Evolutionary conservation across 2,888 invertebrate genomes (phyloP).

Genomic region (Cacoxenus indagator): DNA sequence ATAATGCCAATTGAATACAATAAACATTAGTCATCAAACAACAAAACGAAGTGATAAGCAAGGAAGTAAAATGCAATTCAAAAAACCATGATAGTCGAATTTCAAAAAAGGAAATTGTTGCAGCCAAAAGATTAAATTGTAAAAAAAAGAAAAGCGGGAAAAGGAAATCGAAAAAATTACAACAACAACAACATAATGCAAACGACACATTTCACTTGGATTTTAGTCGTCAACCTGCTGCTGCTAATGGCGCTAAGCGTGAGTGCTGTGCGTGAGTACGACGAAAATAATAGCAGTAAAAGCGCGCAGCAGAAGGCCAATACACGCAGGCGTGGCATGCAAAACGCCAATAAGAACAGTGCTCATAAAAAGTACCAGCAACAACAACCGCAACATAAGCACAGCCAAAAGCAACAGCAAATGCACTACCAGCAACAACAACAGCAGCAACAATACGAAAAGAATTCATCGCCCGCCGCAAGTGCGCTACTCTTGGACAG

Average conservation of each 20-base stretch:
- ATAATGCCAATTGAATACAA: neutral
- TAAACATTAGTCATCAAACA: neutral
- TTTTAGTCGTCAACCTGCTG: conserved; percentile 31
- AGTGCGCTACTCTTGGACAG: conserved; percentile 21
- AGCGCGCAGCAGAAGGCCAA: conserved; percentile 9
- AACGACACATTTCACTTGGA: conserved; percentile 33
- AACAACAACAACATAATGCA: conserved; percentile 3
- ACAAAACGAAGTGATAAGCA: neutral
- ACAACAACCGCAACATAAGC: too few species aligned
- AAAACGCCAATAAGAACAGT: conserved; percentile 30
- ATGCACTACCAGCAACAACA: conserved; percentile 25
- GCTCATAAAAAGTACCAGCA: conserved; percentile 4
- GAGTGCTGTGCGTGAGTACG: conserved; percentile 33
- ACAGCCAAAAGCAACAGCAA: conserved; percentile 2
- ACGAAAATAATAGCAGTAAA: conserved; percentile 33
- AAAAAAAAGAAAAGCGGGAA: neutral
- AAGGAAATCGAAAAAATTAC: conserved; percentile 7
- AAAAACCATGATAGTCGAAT: conserved; percentile 2
- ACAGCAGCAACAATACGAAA: neutral
- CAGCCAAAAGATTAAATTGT: too few species aligned
- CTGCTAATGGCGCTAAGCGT: conserved; percentile 28
- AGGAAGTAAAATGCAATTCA: neutral
- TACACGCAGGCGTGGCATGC: conserved; percentile 15
- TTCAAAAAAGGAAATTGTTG: neutral
- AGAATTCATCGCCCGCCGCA: conserved; percentile 9